Conservation (phyloP, 2,797 vertebrate species). For the Mergus octosetaceus region DNA sequence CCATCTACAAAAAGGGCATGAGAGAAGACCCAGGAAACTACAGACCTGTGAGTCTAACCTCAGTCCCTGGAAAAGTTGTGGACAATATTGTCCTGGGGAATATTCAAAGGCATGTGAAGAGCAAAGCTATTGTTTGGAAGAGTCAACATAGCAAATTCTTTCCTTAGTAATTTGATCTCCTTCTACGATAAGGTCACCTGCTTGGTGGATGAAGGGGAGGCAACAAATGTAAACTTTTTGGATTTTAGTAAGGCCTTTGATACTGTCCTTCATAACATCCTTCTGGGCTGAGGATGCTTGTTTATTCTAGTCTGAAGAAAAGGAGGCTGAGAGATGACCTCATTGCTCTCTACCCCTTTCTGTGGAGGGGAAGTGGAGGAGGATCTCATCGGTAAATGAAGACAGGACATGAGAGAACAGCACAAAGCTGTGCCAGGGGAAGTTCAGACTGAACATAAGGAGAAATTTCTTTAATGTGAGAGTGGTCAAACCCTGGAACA, state of each 20-base stretch:
- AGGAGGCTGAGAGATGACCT: background rate
- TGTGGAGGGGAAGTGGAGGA: background rate
- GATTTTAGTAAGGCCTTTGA: background rate
- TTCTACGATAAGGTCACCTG: too few species aligned
- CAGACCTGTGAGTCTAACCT: background rate
- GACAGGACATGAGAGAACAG: background rate
- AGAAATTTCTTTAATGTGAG: background rate
- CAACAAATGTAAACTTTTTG: background rate
- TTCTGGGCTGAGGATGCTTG: background rate
- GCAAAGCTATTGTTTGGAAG: background rate
- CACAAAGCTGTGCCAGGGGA: background rate
- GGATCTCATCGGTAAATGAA: too few species aligned
- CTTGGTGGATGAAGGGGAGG: background rate
- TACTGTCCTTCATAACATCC: background rate
- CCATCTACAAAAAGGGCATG: background rate
- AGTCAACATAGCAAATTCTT: background rate
- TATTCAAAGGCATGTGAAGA: background rate
- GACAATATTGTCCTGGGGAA: background rate
- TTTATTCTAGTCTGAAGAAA: background rate
- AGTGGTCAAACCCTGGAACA: background rate
- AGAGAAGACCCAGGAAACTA: background rate
- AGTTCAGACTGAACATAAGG: background rate
- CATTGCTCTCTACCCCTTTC: background rate
- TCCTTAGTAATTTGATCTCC: background rate
- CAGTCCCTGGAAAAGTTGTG: background rate